Evolutionary conservation across 1,140 invertebrate genomes (phyloP), one percentile per base, ranked within the genome.

Genomic region (Drosophila kohkoa): DNA sequence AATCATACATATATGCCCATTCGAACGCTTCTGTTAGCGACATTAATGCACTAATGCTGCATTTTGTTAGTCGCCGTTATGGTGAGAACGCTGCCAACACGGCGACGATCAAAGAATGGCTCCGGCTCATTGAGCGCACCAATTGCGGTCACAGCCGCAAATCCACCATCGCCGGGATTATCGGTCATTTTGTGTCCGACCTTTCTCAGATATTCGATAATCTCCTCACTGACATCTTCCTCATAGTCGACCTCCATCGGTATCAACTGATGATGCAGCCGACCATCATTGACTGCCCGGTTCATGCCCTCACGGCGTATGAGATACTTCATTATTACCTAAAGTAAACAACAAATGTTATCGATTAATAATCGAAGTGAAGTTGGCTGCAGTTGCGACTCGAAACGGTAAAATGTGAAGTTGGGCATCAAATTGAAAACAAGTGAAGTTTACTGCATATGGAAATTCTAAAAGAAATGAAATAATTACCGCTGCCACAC

Each of bases 211-310:
- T 87, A 88, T 1, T 74, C 55, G 32, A 58, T 58, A n/a, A 93
- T 69, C 8, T 60, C 62, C 87, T 90, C 78, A 0, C 74, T 65
- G 20, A 89, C 77, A 25, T 79, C 75, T 1, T 28, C 1, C 52
- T 92, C 90, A 4, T 79, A 72, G 43, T 94, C 91, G 0, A 99
- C 82, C 62, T 94, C 88, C 95, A 98, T 97, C 0, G 99, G 99
- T 63, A 95, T 94, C 1, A 99, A 93, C 91, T 99, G 99, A 93
- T 99, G 98, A 93, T 99, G 99, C 35, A 99, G 93, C 67, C 98
- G 94, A 1, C 96, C 95, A 0, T 95, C 94, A 91, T 98, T 96
- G 5, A 99, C 94, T 0, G 98, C 96, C 79, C 96, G 93, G 77
- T 96, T 95, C 0, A 99, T 93, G 46, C 95, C 93, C 20, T 95